These are phyloP conservation scores for Platygyra sinensis DNA, from an alignment of 64 coral and sea anemone genomes.

Conservation along the genomic window DNA sequence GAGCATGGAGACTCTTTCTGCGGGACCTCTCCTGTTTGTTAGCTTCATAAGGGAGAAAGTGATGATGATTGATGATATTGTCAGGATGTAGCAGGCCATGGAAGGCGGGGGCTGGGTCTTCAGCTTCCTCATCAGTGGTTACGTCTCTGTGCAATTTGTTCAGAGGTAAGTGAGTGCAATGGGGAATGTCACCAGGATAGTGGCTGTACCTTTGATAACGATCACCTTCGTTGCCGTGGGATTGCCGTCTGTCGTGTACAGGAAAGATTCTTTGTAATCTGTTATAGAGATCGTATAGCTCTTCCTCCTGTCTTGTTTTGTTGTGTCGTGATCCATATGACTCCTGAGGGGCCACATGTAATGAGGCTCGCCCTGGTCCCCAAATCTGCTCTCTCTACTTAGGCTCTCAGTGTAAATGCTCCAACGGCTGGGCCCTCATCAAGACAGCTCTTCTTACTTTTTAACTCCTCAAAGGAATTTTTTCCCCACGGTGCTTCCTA, in stretches of 20 bases:
- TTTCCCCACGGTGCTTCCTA: slow-evolving; percentile 3
- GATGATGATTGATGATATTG: slow-evolving; percentile 86
- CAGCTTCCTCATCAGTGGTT: not conserved
- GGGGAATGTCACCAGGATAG: not conserved
- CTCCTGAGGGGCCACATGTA: slow-evolving; percentile 11
- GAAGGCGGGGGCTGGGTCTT: slow-evolving; percentile 38
- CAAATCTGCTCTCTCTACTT: slow-evolving; percentile 46
- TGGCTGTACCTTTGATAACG: not conserved
- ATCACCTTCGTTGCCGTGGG: not conserved
- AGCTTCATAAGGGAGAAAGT: slow-evolving; percentile 86
- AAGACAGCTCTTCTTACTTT: not conserved
- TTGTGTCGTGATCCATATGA: slow-evolving; percentile 32
- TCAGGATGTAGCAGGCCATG: slow-evolving; percentile 71
- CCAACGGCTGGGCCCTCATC: not conserved
- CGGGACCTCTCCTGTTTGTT: not conserved
- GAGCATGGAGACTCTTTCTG: not conserved
- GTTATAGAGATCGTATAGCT: slow-evolving; percentile 10
- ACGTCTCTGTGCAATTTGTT: not conserved
- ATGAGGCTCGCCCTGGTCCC: slow-evolving; percentile 24
- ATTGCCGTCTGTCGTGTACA: not conserved
- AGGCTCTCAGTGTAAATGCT: not conserved
- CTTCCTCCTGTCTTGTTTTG: slow-evolving; percentile 4
- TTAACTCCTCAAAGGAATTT: slow-evolving; percentile 18
- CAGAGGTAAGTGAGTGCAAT: not conserved
- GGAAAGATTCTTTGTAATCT: slow-evolving; percentile 18